These are phyloP conservation scores for Episyrphus balteatus DNA, from an alignment of 1,140 invertebrate genomes.

Conservation along the genomic window DNA sequence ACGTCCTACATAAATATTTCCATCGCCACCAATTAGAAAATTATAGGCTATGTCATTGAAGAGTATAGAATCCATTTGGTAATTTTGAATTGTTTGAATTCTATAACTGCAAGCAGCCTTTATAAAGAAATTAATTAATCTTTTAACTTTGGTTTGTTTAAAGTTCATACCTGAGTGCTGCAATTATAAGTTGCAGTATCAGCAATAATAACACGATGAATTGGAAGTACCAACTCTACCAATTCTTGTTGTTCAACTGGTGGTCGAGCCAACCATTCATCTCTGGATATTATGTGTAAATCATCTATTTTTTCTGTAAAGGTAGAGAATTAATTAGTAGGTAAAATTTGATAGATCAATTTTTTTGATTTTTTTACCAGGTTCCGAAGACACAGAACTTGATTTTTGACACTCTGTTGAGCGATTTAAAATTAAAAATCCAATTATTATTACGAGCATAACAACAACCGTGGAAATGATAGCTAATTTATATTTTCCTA, in stretches of 20 bases:
- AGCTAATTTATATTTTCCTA: no score
- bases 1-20: conserved; percentile 52
- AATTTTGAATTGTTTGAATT: conserved; percentile 44
- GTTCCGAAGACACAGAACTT: no score
- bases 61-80: conserved; percentile 43
- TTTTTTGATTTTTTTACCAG: no score
- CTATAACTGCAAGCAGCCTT: conserved; percentile 9
- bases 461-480: no score
- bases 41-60: conserved; percentile 58
- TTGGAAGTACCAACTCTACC: conserved; percentile 37
- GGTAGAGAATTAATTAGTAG: no score
- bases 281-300: conserved; percentile 12
- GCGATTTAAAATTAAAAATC: no score
- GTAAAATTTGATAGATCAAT: no score
- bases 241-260: conserved; percentile 24
- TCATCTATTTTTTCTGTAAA: conserved; percentile 15
- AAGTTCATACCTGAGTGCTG: conserved; percentile 32
- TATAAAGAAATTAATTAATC: no score
- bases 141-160: no score
- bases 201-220: conserved; percentile 42
- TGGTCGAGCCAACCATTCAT: conserved; percentile 47
- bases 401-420: no score
- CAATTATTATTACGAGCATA: no score
- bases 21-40: conserved; percentile 65
- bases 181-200: conserved; percentile 42